These are phyloP conservation scores for Helicoverpa assulta DNA, from an alignment of 2,888 invertebrate genomes.

Conservation along the genomic window DNA sequence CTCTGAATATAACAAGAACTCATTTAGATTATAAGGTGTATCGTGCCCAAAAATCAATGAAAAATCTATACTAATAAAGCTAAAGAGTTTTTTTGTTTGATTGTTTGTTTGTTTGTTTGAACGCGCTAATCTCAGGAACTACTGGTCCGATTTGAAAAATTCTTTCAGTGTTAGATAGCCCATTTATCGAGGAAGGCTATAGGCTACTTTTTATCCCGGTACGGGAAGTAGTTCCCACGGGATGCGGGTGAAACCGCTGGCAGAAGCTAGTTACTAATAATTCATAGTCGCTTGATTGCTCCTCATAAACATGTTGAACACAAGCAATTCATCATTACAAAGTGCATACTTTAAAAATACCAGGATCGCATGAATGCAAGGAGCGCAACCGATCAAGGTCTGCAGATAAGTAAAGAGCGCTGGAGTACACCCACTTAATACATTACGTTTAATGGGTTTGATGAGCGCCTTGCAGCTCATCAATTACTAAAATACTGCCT, in stretches of 20 bases:
- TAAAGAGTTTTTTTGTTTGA: no score
- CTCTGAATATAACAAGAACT: background rate
- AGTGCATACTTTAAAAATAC: constrained; percentile 46
- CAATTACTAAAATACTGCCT: background rate
- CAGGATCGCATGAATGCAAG: constrained; percentile 51
- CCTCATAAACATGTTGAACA: constrained; percentile 1
- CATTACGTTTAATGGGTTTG: constrained; percentile 15
- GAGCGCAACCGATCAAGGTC: constrained; percentile 57
- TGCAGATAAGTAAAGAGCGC: constrained; percentile 50
- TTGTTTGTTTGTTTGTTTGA: no score
- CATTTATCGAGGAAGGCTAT: no score
- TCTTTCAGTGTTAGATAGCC: no score
- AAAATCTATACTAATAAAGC: no score
- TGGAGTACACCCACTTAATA: constrained; percentile 29
- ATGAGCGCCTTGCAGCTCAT: constrained; percentile 11
- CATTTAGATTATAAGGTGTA: background rate
- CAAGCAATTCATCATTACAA: constrained; percentile 37
- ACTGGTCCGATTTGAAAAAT: no score
- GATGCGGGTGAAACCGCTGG: no score
- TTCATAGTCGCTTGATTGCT: background rate
- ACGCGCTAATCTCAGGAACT: no score
- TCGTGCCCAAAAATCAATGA: no score
- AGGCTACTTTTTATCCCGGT: no score
- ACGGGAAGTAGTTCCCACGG: no score
- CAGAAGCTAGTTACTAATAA: background rate